Conservation (phyloP, 2,113 vertebrate genomes). For the Eptesicus fuscus region DNA sequence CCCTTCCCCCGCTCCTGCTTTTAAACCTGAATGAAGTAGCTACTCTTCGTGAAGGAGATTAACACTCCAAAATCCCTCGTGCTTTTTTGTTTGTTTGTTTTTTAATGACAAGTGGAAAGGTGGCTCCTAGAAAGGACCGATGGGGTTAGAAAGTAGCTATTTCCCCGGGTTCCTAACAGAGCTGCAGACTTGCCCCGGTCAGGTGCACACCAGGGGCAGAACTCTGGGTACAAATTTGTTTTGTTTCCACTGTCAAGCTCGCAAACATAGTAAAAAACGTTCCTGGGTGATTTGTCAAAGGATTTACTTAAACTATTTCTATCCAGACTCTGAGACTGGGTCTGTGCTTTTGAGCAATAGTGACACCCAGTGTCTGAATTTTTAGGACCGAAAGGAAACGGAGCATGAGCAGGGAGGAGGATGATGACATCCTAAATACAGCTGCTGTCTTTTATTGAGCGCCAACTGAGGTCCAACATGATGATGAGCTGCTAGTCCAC, state of each 20-base stretch:
- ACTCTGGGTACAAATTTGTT: background rate
- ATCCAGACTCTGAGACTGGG: background rate
- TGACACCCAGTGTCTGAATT: constrained; percentile 78
- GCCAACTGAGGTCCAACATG: rapidly evolving
- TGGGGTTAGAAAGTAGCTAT: background rate
- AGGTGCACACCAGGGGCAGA: background rate
- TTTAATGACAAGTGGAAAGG: background rate
- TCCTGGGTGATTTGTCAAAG: background rate
- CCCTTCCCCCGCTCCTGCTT: background rate
- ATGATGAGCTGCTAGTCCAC: rapidly evolving
- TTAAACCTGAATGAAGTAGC: background rate
- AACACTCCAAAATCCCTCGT: background rate
- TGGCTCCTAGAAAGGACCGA: too few relatives aligned
- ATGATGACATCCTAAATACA: background rate
- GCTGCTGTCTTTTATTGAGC: rapidly evolving
- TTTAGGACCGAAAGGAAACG: background rate
- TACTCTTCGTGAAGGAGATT: background rate
- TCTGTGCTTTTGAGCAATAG: constrained; percentile 58
- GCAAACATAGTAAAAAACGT: rapidly evolving
- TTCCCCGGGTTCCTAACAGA: background rate
- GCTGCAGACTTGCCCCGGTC: background rate
- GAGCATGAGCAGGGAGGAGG: background rate
- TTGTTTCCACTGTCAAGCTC: background rate
- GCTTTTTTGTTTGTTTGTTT: background rate
- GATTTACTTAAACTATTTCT: background rate